Conservation (phyloP, 2,888 invertebrate species). For the Adineta ricciae region DNA sequence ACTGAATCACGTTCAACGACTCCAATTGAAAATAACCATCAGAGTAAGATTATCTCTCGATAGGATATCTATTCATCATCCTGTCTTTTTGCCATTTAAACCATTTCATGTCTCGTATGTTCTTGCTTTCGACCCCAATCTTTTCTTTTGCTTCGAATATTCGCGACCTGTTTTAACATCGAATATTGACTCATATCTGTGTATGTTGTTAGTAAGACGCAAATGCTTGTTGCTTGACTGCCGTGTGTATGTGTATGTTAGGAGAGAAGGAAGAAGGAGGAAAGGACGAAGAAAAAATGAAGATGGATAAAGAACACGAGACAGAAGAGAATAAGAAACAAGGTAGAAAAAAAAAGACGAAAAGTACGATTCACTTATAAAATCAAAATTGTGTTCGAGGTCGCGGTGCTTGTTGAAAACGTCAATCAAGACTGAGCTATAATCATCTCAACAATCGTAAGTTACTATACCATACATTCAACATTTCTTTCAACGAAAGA, state of each 20-base stretch:
- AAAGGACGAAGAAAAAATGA: background rate
- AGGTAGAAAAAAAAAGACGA: background rate
- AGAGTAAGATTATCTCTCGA: background rate
- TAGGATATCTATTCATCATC: background rate
- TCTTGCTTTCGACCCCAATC: background rate
- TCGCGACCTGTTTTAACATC: background rate
- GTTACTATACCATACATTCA: background rate
- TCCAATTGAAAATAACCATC: background rate
- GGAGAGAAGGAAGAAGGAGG: background rate
- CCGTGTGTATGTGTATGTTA: background rate
- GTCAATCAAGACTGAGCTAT: background rate
- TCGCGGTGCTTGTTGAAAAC: background rate
- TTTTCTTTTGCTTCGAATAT: background rate
- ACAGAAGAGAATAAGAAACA: background rate
- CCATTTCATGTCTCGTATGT: background rate
- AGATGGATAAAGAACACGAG: background rate
- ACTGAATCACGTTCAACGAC: background rate
- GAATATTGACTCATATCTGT: background rate
- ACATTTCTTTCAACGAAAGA: background rate
- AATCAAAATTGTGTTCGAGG: background rate
- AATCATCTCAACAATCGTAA: background rate
- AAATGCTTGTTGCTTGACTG: constrained; percentile 5
- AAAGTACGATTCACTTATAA: background rate
- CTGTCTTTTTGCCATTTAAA: background rate
- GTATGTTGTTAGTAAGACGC: background rate